A percentile compares a stretch with the other conserved stretches of the same genome.
These are phyloP conservation scores for Nomia melanderi DNA, from an alignment of 1,140 invertebrate species.

Conservation along the genomic window DNA sequence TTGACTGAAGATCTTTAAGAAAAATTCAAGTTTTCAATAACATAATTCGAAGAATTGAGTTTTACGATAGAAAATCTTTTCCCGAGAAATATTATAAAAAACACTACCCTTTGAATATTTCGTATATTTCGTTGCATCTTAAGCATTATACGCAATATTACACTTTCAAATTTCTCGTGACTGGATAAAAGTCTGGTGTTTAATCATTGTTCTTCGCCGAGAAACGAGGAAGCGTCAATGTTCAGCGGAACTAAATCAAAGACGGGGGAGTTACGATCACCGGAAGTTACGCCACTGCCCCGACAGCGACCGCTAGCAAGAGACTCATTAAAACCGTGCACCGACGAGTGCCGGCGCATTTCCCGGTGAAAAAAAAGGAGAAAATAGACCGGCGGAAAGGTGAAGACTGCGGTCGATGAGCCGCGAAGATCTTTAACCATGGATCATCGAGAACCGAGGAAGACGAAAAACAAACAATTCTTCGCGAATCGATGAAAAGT, in stretches of 20 bases:
- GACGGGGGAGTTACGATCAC: neutral
- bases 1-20: too few species aligned
- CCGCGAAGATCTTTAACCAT: neutral
- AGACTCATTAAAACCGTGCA: conserved; percentile 61
- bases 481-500: neutral
- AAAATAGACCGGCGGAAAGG: neutral
- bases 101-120: too few species aligned
- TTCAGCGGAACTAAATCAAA: neutral
- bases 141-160: too few species aligned
- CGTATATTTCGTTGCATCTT: too few species aligned
- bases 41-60: too few species aligned
- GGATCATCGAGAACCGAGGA: neutral
- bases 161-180: too few species aligned
- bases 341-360: conserved; percentile 33
- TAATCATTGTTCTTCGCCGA: too few species aligned
- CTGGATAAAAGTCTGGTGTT: too few species aligned
- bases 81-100: too few species aligned
- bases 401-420: conserved; percentile 27
- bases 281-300: conserved; percentile 42
- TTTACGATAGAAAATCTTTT: too few species aligned
- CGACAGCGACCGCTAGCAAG: conserved; percentile 24
- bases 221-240: too few species aligned
- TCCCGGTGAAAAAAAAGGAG: conserved; percentile 15
- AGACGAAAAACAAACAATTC: neutral
- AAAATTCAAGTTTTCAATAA: too few species aligned